Evolutionary conservation across 1,140 invertebrate genomes (phyloP), one percentile per base, ranked within the genome.

Genomic region (Scaptomyza pallida): DNA sequence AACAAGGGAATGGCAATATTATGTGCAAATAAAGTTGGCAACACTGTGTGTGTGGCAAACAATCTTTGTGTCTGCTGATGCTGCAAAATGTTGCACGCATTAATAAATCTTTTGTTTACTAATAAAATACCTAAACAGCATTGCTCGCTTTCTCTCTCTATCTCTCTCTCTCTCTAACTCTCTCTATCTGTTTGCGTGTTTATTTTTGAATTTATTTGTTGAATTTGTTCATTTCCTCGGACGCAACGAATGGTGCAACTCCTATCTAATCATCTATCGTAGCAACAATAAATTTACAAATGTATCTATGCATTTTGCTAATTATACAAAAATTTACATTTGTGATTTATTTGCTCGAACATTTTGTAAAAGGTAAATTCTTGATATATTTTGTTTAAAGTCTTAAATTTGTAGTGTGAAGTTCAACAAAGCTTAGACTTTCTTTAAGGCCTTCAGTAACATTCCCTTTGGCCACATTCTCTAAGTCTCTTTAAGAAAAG

Each of bases 41-140:
- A 47, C 51, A 26, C 47, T 21, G 5, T 65, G 44, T 21, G 5
- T 65, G 44, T 51, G 5, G 61, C 33, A 41, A 63, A 55, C 52
- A 56, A n/a, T 43, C 44, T 59, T 37, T 35, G 16, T 75, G 70
- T 72, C 40, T 78, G 82, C 75, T 78, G 82, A 88, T 65, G 75
- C 68, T 72, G 82, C 82, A 88, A 72, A 81, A 69, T 72, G 6
- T 78, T 81, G 33, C 33, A n/a, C 68, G 64, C 75, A 88, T 72
- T 88, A 88, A 88, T 88, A 88, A 88, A 88, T 88, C 82, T 67
- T 57, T 75, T 88, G 82, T 88, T 82, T 82, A 72, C 71, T 68
- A 78, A 86, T 86, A 26, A 88, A 81, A 86, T 86, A 88, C 67
- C 56, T 23, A 70, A 86, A 56, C 56, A 70, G 63, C 57, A 54